phyloP scores from a whole-genome alignment of 2,797 vertebrate species.

The Danio kyathit region DNA sequence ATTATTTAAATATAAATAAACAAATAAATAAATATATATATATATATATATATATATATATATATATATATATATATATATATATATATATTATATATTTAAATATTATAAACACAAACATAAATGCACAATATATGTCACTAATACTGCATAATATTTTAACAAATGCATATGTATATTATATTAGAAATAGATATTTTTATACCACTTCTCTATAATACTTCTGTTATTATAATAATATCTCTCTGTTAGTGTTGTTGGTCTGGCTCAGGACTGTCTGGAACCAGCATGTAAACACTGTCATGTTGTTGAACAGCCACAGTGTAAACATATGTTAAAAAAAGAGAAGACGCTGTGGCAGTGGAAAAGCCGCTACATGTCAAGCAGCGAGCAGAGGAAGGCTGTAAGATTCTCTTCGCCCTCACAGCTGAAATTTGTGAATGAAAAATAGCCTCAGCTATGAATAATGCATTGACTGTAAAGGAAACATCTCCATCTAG shows the following conservation, averaged over 20 bases:
- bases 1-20: no score
- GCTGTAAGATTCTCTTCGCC: not conserved
- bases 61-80: no score
- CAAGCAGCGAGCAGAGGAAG: constrained; percentile 4
- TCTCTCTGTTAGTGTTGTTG: not conserved
- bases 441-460: constrained; percentile 39
- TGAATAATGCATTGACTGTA: constrained; percentile 52
- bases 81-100: no score
- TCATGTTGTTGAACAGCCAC: not conserved
- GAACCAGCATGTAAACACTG: not conserved
- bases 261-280: not conserved
- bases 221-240: no score
- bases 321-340: constrained; percentile 22
- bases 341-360: not conserved
- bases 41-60: no score
- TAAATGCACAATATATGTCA: no score
- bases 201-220: not conserved
- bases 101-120: no score
- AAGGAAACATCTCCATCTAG: constrained; percentile 49
- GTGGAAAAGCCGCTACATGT: constrained; percentile 22
- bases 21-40: no score
- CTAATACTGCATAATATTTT: no score
- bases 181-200: no score
- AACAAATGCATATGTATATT: no score
- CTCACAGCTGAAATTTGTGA: constrained; percentile 29